These are phyloP conservation scores for Nomada goodeniana DNA, from an alignment of 2,888 invertebrate species.

Conservation along the genomic window DNA sequence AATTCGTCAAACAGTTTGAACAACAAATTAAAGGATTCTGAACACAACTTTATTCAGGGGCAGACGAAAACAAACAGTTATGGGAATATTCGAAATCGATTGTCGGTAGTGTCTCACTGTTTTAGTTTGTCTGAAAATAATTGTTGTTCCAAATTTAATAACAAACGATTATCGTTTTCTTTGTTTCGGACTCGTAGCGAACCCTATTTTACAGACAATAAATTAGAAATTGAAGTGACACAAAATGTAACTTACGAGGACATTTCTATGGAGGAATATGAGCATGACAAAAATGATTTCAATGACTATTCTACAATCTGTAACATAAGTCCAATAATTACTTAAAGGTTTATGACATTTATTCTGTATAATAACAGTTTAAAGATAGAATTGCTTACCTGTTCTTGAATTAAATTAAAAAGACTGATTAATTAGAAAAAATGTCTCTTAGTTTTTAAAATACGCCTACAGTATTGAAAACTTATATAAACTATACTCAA, in stretches of 20 bases:
- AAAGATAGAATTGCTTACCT: constrained; percentile 24
- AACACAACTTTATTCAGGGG: constrained; percentile 42
- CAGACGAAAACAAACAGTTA: constrained; percentile 31
- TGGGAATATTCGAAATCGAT: constrained; percentile 39
- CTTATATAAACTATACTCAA: neutral
- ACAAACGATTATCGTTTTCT: constrained; percentile 64
- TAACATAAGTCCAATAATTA: constrained; percentile 51
- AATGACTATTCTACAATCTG: constrained; percentile 56
- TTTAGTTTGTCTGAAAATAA: constrained; percentile 69
- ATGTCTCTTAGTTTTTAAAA: constrained; percentile 17
- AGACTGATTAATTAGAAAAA: constrained; percentile 19
- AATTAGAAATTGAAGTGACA: constrained; percentile 78
- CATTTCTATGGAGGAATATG: constrained; percentile 75
- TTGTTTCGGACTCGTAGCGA: constrained; percentile 79
- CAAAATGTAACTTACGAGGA: constrained; percentile 80
- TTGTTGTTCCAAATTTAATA: constrained; percentile 60
- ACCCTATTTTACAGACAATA: constrained; percentile 75
- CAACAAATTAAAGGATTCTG: constrained; percentile 51
- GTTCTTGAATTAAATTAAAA: constrained; percentile 21
- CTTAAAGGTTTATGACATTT: constrained; percentile 36
- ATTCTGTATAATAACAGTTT: constrained; percentile 6
- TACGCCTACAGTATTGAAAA: neutral
- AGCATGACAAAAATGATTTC: constrained; percentile 58
- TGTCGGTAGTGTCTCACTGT: constrained; percentile 63
- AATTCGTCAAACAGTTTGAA: constrained; percentile 50